A percentile compares a stretch with the other conserved stretches of the same genome.
Conservation (phyloP, 2,888 invertebrate species). For the Bursaphelenchus okinawaensis region DNA sequence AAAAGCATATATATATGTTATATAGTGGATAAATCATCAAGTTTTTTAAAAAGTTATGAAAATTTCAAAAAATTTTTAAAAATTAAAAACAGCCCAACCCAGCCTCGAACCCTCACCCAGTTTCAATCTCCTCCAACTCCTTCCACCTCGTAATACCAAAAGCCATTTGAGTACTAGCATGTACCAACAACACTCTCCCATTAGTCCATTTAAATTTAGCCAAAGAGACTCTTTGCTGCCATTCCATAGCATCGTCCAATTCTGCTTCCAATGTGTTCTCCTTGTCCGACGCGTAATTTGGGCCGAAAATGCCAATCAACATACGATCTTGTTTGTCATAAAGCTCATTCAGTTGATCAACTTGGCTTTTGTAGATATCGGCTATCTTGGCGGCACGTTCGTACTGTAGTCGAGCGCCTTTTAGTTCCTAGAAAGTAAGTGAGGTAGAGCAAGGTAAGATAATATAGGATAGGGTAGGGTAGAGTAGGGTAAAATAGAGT, state of each 20-base stretch:
- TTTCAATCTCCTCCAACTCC: slow-evolving; percentile 58
- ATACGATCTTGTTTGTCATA: slow-evolving; percentile 61
- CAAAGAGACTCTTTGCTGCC: slow-evolving; percentile 61
- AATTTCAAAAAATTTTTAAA: too few species aligned
- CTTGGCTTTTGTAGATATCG: slow-evolving; percentile 56
- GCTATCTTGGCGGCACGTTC: slow-evolving; percentile 56
- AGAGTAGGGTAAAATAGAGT: too few species aligned
- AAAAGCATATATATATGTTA: too few species aligned
- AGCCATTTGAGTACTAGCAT: slow-evolving; percentile 61
- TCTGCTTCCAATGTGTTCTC: slow-evolving; percentile 63
- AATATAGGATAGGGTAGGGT: too few species aligned
- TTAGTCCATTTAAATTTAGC: slow-evolving; percentile 62
- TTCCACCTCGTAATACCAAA: slow-evolving; percentile 62
- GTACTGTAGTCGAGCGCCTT: slow-evolving; percentile 55
- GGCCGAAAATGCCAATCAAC: slow-evolving; percentile 61
- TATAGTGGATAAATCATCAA: too few species aligned
- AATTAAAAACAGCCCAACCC: too few species aligned
- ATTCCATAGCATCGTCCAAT: slow-evolving; percentile 60
- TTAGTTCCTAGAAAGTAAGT: slow-evolving; percentile 54
- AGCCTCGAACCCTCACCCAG: slow-evolving; percentile 43
- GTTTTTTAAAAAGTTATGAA: too few species aligned
- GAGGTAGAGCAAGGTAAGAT: neutral
- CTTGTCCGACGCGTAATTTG: slow-evolving; percentile 62
- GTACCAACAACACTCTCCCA: slow-evolving; percentile 59
- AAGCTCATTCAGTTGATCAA: slow-evolving; percentile 59